These are phyloP conservation scores for Apostichopus leukothele DNA, from an alignment of 53 echinoderm and acorn worm species.

Conservation along the genomic window DNA sequence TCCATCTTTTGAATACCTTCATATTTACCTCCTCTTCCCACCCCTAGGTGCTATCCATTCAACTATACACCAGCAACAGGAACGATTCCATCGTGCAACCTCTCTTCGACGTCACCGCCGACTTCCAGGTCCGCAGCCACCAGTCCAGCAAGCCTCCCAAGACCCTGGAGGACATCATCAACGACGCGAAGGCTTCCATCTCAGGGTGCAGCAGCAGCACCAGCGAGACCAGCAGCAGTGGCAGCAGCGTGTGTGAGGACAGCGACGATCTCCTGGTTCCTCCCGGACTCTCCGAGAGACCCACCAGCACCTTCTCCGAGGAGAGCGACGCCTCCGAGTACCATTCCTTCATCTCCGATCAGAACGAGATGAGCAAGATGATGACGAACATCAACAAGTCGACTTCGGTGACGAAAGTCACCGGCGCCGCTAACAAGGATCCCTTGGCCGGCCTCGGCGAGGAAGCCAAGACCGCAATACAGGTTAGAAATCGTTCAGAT, in stretches of 20 bases:
- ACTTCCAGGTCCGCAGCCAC: conserved; percentile 16
- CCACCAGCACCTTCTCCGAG: conserved; percentile 62
- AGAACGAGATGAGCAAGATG: conserved; percentile 34
- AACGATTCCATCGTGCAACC: conserved; percentile 54
- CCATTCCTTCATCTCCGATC: conserved; percentile 38
- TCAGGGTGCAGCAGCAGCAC: conserved; percentile 3
- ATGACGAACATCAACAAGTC: not conserved
- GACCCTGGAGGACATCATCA: conserved; percentile 27
- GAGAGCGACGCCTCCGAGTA: conserved; percentile 64
- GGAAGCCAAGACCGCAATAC: conserved; percentile 69
- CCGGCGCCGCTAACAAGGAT: conserved; percentile 43
- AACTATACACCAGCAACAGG: conserved; percentile 82
- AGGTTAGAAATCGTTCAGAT: conserved; percentile 43
- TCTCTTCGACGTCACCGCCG: conserved; percentile 13
- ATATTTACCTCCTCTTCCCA: not conserved
- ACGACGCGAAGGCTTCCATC: conserved; percentile 4
- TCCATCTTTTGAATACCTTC: too few relatives aligned
- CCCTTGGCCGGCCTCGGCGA: conserved; percentile 83
- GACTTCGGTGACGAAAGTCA: not conserved
- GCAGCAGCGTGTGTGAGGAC: conserved; percentile 42
- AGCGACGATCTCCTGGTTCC: conserved; percentile 6
- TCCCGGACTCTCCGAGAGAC: conserved; percentile 8
- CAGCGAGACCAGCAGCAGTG: conserved; percentile 19
- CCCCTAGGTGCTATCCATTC: conserved; percentile 81
- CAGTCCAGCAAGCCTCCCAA: conserved; percentile 19